A percentile compares a stretch with the other conserved stretches of the same genome.
These are phyloP conservation scores for Orcinus orca DNA, from an alignment of 2,113 vertebrate genomes.

Conservation along the genomic window DNA sequence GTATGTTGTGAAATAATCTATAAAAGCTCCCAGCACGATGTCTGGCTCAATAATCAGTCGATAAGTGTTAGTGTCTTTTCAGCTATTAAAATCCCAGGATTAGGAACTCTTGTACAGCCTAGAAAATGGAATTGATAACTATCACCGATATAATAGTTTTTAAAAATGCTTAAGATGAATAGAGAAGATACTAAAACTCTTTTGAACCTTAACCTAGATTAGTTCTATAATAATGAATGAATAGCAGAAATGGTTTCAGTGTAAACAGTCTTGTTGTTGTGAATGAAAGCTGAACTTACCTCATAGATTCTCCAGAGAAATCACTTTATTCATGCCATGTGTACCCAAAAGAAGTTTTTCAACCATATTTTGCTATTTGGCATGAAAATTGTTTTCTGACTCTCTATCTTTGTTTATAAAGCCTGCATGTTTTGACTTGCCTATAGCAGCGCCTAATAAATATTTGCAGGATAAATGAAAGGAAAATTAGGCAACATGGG, in stretches of 20 bases:
- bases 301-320: neutral
- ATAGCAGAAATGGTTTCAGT: neutral
- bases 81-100: slow-evolving; percentile 9
- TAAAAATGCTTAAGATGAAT: neutral
- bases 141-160: neutral
- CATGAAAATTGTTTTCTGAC: neutral
- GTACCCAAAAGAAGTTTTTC: neutral
- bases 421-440: neutral
- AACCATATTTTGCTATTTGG: neutral
- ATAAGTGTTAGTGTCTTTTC: slow-evolving; percentile 7
- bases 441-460: neutral
- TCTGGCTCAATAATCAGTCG: neutral
- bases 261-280: neutral
- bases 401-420: slow-evolving; percentile 24
- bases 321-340: neutral
- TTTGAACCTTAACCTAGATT: slow-evolving; percentile 16
- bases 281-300: neutral
- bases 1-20: neutral
- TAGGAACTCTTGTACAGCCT: neutral
- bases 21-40: neutral
- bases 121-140: neutral
- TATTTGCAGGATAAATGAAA: neutral
- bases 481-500: neutral
- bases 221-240: neutral
- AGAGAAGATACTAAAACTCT: neutral